Percentiles rank a stretch among this genome's conserved stretches.
phyloP scores from a whole-genome alignment of 1,140 invertebrate species.

The Eumeta japonica region DNA sequence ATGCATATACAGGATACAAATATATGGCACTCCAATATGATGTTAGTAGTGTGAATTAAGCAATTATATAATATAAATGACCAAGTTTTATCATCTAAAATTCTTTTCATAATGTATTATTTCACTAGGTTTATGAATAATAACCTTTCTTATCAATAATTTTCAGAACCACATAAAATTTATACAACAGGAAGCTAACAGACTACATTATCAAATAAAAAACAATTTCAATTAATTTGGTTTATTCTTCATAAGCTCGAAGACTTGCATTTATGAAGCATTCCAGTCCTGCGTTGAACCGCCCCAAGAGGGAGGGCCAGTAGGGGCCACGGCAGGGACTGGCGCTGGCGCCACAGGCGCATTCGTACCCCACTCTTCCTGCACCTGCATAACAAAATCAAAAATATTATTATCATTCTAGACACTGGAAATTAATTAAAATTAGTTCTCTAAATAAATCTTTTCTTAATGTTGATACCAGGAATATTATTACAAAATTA shows the following conservation, averaged over 20 bases:
- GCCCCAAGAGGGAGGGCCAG: conserved; percentile 40
- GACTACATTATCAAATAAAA: conserved; percentile 1
- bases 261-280: conserved; percentile 26
- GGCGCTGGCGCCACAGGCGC: conserved; percentile 22
- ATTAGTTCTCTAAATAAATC: not conserved
- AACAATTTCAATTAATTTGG: not conserved
- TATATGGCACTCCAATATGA: too few relatives aligned
- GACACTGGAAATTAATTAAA: not conserved
- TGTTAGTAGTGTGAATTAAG: too few relatives aligned
- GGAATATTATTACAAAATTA: too few relatives aligned
- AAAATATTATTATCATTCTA: too few relatives aligned
- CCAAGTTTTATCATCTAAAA: too few relatives aligned
- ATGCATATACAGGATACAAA: conserved; percentile 42
- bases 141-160: too few relatives aligned
- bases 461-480: not conserved
- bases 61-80: too few relatives aligned
- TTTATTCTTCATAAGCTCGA: conserved; percentile 8
- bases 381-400: conserved; percentile 24
- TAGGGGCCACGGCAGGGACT: conserved; percentile 17
- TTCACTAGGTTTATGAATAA: too few relatives aligned
- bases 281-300: conserved; percentile 47
- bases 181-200: not conserved
- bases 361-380: conserved; percentile 43
- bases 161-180: not conserved
- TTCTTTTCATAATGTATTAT: too few relatives aligned